Base-by-base conservation (phyloP, 2,797 vertebrate species). In the Lindbergichthys nudifrons region DNA sequence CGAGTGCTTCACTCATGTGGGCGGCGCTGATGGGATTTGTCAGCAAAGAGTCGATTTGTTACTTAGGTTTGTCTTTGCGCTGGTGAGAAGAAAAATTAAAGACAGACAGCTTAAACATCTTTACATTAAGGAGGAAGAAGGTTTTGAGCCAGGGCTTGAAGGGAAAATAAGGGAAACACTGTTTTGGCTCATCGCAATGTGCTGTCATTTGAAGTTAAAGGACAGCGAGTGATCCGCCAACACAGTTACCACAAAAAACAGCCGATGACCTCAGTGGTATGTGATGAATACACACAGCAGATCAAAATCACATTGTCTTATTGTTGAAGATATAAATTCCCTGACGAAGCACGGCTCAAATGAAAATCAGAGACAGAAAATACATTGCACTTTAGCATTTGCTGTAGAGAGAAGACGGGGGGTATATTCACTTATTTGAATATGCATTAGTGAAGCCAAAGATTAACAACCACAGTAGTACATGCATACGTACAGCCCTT, bases 191-290 rank as follows among this genome's bases (percentile, higher is more conserved):
- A 70, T 70, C 39, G 18, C 45, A 59, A 59, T 14, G 18, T 16
- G 39, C 60, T 82, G 74, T 69, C 39, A 51, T 50, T 73, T 42
- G 30, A 72, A 75, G 68, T 68, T 52, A 74, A 74, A 73, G 26
- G 65, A 70, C 23, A 52, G 30, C 72, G 12, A 53, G 36, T 26
- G 67, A 87, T 77, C 75, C 5, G 59, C 60, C 21, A 67, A 80
- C 21, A 58, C 54, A 72, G 42, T 72, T 63, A 62, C 58, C 62
- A 23, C 60, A 73, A 56, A 75, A 67, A 78, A 32, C 43, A 73
- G 36, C 39, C 3, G 1, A 14, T 78, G 47, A 75, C 64, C 54
- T 82, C 59, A 23, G 10, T n/a, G 46, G 51, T 52, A 32, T 60
- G 32, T 36, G 56, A 42, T 56, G 39, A 73, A 80, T 42, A 63